Conservation (phyloP, 2,888 invertebrate species). For the Caenorhabditis virilis region DNA sequence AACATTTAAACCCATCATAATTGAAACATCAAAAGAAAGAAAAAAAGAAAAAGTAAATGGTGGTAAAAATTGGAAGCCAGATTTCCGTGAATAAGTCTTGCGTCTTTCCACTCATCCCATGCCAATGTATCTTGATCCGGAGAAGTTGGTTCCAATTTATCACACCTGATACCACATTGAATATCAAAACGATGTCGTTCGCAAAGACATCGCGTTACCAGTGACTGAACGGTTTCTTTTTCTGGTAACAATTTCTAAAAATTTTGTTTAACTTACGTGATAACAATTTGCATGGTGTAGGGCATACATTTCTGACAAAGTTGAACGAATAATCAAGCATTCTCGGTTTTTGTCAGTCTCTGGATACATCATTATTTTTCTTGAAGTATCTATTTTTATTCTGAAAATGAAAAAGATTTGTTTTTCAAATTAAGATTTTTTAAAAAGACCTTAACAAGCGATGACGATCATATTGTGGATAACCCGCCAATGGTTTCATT, state of each 20-base stretch:
- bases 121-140: slow-evolving; percentile 48
- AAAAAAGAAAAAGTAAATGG: background rate
- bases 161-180: slow-evolving; percentile 47
- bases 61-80: too few relatives aligned
- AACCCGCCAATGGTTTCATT: slow-evolving; percentile 45
- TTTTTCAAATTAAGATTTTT: too few relatives aligned
- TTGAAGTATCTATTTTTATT: slow-evolving; percentile 53
- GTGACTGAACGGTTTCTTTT: slow-evolving; percentile 35
- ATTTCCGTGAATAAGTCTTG: slow-evolving; percentile 15
- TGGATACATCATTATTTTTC: slow-evolving; percentile 41
- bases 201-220: slow-evolving; percentile 51
- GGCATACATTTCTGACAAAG: slow-evolving; percentile 47
- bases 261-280: slow-evolving; percentile 35
- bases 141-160: slow-evolving; percentile 42
- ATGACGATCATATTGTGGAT: slow-evolving; percentile 40
- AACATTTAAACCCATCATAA: background rate
- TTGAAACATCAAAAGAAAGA: background rate
- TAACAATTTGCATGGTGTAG: slow-evolving; percentile 49
- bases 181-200: slow-evolving; percentile 41
- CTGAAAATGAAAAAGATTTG: too few relatives aligned
- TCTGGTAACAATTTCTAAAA: background rate
- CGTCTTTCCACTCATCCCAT: slow-evolving; percentile 52
- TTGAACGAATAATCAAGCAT: slow-evolving; percentile 48
- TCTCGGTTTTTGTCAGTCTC: slow-evolving; percentile 53
- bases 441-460: slow-evolving; percentile 35